Evolutionary conservation across 2,113 vertebrate species (phyloP).

Genomic region (Salvator merianae): DNA sequence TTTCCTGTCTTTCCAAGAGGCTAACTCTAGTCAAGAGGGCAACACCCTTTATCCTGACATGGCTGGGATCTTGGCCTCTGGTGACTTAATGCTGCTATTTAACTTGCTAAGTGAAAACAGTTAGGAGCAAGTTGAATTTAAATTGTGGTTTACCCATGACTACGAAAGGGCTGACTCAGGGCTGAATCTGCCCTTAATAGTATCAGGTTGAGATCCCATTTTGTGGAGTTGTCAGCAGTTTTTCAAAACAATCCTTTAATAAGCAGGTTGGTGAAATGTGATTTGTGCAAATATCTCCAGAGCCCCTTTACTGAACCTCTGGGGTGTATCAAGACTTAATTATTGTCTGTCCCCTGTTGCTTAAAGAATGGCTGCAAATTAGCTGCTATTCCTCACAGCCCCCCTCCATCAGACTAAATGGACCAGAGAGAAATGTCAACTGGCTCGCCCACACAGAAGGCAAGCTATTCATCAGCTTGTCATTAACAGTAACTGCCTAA

Average conservation of each 20-base stretch:
- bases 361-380: conserved; percentile 48
- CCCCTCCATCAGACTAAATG: conserved; percentile 38
- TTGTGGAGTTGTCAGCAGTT: conserved; percentile 26
- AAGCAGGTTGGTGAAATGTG: not conserved
- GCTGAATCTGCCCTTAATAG: conserved; percentile 6
- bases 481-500: conserved; percentile 35
- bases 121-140: no score
- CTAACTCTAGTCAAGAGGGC: conserved; percentile 28
- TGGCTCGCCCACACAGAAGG: conserved; percentile 29
- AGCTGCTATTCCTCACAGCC: conserved; percentile 33
- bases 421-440: conserved; percentile 47
- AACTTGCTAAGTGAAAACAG: not conserved
- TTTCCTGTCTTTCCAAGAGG: conserved; percentile 15
- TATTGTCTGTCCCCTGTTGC: conserved; percentile 37
- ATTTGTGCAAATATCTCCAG: conserved; percentile 6
- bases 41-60: not conserved
- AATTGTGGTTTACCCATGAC: not conserved
- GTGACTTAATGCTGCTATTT: not conserved
- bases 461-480: not conserved
- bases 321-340: conserved; percentile 40
- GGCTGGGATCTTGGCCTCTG: conserved; percentile 10
- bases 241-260: not conserved
- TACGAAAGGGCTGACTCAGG: conserved; percentile 4
- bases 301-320: conserved; percentile 38
- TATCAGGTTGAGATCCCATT: conserved; percentile 11